Evolutionary conservation across 2,113 vertebrate genomes (phyloP), one percentile per base, ranked within the genome.

Genomic region (Chionis minor): DNA sequence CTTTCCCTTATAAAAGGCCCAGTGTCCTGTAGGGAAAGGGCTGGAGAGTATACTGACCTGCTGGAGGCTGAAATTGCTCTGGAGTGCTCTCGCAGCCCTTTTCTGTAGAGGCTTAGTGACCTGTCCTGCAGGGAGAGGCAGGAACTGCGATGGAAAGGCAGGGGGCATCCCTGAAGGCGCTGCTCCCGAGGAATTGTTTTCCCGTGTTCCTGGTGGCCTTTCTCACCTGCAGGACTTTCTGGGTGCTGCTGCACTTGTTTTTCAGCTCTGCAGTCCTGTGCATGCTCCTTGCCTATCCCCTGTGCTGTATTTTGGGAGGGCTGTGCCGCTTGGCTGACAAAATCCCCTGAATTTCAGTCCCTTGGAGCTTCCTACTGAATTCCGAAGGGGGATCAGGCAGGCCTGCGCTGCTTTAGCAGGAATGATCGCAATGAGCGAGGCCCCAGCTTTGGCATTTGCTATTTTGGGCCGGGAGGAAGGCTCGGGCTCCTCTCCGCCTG

Each of bases 301-400:
- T 10, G 0, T 21, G 0, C 17, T 6, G 30, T 6, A 3, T 74
- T 88, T 21, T 45, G 69, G n/a, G 55, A 62, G 40, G 14, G 14
- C 16, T 10, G 3, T 9, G 30, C 73, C 1, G 0, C 28, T 23
- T 6, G 6, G 4, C 3, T 1, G 12, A 2, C 17, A 40, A 71
- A 86, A 58, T 23, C 44, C 69, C 30, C 26, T 19, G 44, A 23
- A 54, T 63, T 69, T 28, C 8, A 1, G 14, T 35, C 47, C 10
- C 12, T 58, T 35, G 30, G 75, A 16, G 56, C 45, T 40, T 22
- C 4, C 70, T 8, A 1, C 38, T 6, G 74, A 33, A 16, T 62
- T 62, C 27, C 3, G n/a, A 24, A 3, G 1, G 1, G 40, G 52
- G 22, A 8, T 27, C 10, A 30, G 42, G 35, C 69, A 30, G 52